A percentile compares a stretch with the other conserved stretches of the same genome.
Conservation (phyloP, 2,797 vertebrate species). For the Acipenser ruthenus region DNA sequence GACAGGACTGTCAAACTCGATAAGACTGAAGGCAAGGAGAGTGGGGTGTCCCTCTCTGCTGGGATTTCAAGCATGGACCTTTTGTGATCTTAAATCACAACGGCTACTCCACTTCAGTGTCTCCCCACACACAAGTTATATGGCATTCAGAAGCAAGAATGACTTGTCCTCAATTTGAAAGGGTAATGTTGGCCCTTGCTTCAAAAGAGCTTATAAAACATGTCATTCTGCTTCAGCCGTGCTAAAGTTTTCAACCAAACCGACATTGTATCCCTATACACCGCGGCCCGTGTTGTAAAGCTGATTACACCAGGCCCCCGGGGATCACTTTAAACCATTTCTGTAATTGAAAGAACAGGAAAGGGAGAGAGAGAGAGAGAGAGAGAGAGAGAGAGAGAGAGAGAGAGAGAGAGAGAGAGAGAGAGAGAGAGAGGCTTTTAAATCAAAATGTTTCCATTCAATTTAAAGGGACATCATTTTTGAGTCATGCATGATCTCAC, state of each 20-base stretch:
- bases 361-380: background rate
- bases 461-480: constrained; percentile 14
- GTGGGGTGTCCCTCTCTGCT: constrained; percentile 19
- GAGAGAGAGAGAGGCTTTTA: constrained; percentile 11
- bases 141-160: constrained; percentile 11
- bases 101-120: constrained; percentile 32
- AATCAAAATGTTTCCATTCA: constrained; percentile 19
- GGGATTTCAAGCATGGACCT: constrained; percentile 25
- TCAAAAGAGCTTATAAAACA: constrained; percentile 7
- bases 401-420: too few relatives aligned
- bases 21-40: constrained; percentile 20
- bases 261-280: background rate
- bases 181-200: background rate
- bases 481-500: constrained; percentile 2
- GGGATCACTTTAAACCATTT: constrained; percentile 27
- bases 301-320: constrained; percentile 21
- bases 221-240: background rate
- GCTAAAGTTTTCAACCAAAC: background rate
- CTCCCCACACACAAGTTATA: constrained; percentile 8
- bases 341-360: constrained; percentile 22
- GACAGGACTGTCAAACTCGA: constrained; percentile 28
- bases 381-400: too few relatives aligned
- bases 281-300: constrained; percentile 22
- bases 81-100: constrained; percentile 24
- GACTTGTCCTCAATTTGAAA: constrained; percentile 12